Evolutionary conservation across 2,888 invertebrate genomes (phyloP), one percentile per base, ranked within the genome.

Genomic region (Cryptocephalus moraei): DNA sequence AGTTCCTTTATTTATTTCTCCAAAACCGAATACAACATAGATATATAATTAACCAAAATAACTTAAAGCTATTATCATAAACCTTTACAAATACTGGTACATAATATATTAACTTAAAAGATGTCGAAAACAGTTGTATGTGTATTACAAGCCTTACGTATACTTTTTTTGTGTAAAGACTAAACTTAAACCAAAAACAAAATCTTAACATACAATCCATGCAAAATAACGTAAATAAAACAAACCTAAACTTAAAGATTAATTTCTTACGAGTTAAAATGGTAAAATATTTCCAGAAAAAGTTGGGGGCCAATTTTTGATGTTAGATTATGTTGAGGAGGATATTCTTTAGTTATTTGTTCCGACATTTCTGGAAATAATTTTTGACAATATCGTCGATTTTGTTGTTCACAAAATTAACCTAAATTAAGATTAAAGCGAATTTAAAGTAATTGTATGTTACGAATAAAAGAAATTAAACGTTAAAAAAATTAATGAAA

Each of bases 61-160:
- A 46, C 49, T 49, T 51, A 49, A 48, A 47, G 47, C 51, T 51
- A 51, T 45, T 40, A 33, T 51, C 44, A 47, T 38, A 47, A 48
- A 46, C 13, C 39, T 44, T 38, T 44, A 13, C 13, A 8, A 47
- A 50, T 45, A 50, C 39, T 38, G 50, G 31, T 39, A 47, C 41
- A 36, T 51, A 47, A 51, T 44, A 49, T 47, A 49, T 43, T 46
- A 51, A 53, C 41, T 41, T 51, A 50, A 48, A 41, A 22, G 39
- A 43, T 49, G 55, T 40, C 45, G 42, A 49, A 62, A 64, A 62
- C 67, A 67, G 67, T 67, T 67, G 67, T 64, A 65, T 67, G 68
- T 66, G 63, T 64, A 66, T 65, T 64, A 63, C 64, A 61, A 55
- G 54, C 60, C 60, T 57, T 49, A 51, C 46, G 49, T 53, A 53